Percentiles rank a stretch among this genome's conserved stretches.
Conservation (phyloP, 2,888 invertebrate species). For the Microctonus hyperodae region DNA sequence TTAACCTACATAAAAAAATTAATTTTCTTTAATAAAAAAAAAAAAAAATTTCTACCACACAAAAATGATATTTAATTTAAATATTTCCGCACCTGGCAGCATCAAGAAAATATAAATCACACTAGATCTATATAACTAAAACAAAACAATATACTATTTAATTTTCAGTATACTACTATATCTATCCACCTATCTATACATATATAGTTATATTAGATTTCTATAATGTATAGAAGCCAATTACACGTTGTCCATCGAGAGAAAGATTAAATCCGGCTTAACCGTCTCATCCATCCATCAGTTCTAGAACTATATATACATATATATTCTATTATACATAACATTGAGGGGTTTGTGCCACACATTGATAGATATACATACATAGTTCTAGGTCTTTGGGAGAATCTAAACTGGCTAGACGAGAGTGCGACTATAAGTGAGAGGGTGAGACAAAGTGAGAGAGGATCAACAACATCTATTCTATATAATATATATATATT, state of each 20-base stretch:
- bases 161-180: no score
- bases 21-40: no score
- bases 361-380: not conserved
- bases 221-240: slow-evolving; percentile 3
- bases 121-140: no score
- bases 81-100: no score
- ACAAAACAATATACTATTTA: no score
- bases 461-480: not conserved
- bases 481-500: slow-evolving; percentile 6
- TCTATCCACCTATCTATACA: no score
- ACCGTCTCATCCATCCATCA: slow-evolving; percentile 32
- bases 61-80: no score
- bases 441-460: slow-evolving; percentile 7
- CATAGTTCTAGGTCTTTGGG: slow-evolving; percentile 12
- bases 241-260: slow-evolving; percentile 25
- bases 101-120: no score
- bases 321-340: slow-evolving; percentile 29
- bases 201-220: slow-evolving; percentile 5
- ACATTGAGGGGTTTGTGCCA: not conserved
- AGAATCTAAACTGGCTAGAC: slow-evolving; percentile 15
- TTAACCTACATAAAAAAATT: no score
- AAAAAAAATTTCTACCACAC: no score
- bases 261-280: slow-evolving; percentile 32
- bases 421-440: slow-evolving; percentile 7
- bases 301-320: slow-evolving; percentile 27